These are phyloP conservation scores for Euspilapteryx auroguttella DNA, from an alignment of 2,888 invertebrate genomes.

Conservation along the genomic window DNA sequence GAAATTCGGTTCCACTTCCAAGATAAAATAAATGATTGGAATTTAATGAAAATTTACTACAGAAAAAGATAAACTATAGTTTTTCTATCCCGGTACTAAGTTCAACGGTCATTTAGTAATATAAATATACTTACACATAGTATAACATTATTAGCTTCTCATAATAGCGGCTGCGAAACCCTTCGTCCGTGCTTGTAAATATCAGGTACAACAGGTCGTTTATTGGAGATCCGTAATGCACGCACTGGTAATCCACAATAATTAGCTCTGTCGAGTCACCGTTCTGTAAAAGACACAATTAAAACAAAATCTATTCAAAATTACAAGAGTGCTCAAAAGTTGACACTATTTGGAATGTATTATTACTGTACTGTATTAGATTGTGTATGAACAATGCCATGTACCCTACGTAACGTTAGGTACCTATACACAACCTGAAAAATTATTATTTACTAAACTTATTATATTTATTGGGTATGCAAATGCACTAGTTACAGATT, in stretches of 20 bases:
- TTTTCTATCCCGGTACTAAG: too few species aligned
- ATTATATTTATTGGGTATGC: too few species aligned
- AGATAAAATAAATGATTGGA: not conserved
- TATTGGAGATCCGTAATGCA: slow-evolving; percentile 5
- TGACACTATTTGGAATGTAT: not conserved
- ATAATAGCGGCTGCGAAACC: slow-evolving; percentile 3
- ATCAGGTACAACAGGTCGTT: slow-evolving; percentile 7
- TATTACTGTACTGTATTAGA: too few species aligned
- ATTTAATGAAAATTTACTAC: not conserved
- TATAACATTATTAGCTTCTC: slow-evolving; percentile 4
- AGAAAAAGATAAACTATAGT: not conserved
- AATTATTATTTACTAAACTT: too few species aligned
- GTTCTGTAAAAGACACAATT: slow-evolving; percentile 2
- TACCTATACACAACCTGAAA: too few species aligned
- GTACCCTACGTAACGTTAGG: too few species aligned
- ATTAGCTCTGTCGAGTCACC: slow-evolving; percentile 1
- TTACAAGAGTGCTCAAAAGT: too few species aligned
- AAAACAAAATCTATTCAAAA: not conserved
- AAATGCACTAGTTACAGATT: too few species aligned
- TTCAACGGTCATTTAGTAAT: too few species aligned
- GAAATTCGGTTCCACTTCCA: too few species aligned
- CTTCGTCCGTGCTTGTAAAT: slow-evolving; percentile 6
- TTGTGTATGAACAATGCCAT: too few species aligned
- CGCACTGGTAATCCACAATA: slow-evolving; percentile 6
- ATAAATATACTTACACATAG: slow-evolving; percentile 3